phyloP scores from a whole-genome alignment of 2,888 invertebrate species.

The Heteromurus nitidus region DNA sequence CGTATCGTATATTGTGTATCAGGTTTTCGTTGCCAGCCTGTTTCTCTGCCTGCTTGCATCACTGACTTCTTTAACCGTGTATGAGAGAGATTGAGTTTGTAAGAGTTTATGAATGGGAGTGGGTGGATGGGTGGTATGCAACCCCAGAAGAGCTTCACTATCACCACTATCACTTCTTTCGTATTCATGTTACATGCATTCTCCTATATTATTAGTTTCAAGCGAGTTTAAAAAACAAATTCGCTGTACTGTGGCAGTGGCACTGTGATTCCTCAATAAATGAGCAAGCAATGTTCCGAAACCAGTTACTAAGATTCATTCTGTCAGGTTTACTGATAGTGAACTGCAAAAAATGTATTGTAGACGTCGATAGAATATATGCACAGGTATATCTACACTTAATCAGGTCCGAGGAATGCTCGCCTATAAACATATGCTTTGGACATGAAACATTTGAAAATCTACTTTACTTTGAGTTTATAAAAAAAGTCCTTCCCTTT shows the following conservation, averaged over 20 bases:
- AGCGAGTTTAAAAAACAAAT: slow-evolving; percentile 6
- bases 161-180: too few species aligned
- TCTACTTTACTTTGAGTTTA: too few species aligned
- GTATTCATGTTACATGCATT: too few species aligned
- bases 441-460: too few species aligned
- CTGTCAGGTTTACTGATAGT: neutral
- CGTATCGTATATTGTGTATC: too few species aligned
- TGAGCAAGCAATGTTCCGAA: neutral
- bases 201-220: neutral
- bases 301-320: neutral
- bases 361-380: too few species aligned
- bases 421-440: too few species aligned
- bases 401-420: too few species aligned
- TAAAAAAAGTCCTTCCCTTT: too few species aligned
- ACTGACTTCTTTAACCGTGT: neutral
- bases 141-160: slow-evolving; percentile 30
- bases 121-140: slow-evolving; percentile 71
- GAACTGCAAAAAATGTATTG: too few species aligned
- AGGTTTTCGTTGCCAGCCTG: too few species aligned
- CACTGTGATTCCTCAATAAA: neutral
- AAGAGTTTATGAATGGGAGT: slow-evolving; percentile 72
- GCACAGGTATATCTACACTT: too few species aligned
- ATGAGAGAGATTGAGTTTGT: slow-evolving; percentile 61
- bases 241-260: neutral
- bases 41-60: neutral